These are phyloP conservation scores for Scaptomyza graminum DNA, from an alignment of 1,140 invertebrate genomes.

Conservation along the genomic window DNA sequence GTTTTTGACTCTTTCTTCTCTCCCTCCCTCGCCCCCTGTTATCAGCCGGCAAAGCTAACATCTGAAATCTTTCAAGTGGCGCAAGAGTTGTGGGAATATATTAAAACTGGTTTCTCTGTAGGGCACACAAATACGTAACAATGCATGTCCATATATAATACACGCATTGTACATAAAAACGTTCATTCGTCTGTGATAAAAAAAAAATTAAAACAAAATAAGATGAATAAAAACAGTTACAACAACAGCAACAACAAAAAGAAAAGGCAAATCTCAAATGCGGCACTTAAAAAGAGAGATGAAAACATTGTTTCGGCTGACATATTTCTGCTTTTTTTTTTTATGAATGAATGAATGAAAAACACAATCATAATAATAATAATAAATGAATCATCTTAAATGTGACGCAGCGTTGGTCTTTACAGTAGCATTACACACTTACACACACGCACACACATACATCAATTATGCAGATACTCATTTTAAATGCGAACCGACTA, in stretches of 20 bases:
- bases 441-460: slow-evolving; percentile 21
- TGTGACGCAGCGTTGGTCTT: slow-evolving; percentile 56
- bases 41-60: slow-evolving; percentile 36
- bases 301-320: slow-evolving; percentile 44
- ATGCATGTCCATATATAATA: slow-evolving; percentile 32
- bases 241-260: slow-evolving; percentile 22
- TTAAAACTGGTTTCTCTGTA: slow-evolving; percentile 68
- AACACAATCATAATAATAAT: slow-evolving; percentile 44
- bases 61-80: slow-evolving; percentile 54
- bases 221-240: slow-evolving; percentile 31
- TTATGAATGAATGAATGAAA: slow-evolving; percentile 75
- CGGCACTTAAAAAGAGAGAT: slow-evolving; percentile 43
- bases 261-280: slow-evolving; percentile 63
- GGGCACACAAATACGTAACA: slow-evolving; percentile 58
- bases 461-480: slow-evolving; percentile 32
- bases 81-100: slow-evolving; percentile 64
- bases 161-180: neutral
- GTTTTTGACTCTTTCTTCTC: neutral
- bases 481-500: slow-evolving; percentile 46
- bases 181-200: slow-evolving; percentile 16
- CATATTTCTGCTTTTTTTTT: slow-evolving; percentile 57
- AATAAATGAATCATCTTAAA: slow-evolving; percentile 67
- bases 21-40: slow-evolving; percentile 1
- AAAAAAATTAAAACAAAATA: slow-evolving; percentile 19
- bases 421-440: slow-evolving; percentile 35